Evolutionary conservation across 2,113 vertebrate genomes (phyloP), one percentile per base, ranked within the genome.

Genomic region (Symphodus melops): DNA sequence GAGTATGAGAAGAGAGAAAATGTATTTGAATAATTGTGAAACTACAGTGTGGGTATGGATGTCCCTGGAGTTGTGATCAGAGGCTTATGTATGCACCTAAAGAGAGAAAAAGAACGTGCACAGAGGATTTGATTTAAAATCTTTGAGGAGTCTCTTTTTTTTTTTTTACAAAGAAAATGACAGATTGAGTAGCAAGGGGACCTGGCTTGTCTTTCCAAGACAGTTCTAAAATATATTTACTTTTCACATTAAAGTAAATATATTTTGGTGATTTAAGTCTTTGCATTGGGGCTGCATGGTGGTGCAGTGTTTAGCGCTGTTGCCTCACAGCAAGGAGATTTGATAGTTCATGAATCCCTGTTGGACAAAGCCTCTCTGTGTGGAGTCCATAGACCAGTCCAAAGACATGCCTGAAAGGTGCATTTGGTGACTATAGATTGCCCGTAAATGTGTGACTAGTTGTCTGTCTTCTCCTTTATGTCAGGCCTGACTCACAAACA

Each of bases 1-100:
- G 44, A 13, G 66, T 72, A 60, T 59, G 16, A 82, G 72, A 8
- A 44, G 39, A 70, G 11, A 61, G 55, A 63, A 23, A 19, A 14
- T 69, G 3, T 62, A 8, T 60, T 68, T 74, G 46, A 75, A 60
- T 82, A 36, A 52, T 66, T 56, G 59, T 56, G 54, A 67, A 76
- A 55, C 19, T 72, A 10, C 19, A 51, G 48, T 20, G 19, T 56
- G 59, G 14, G 39, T 39, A 17, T 63, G 14, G 6, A 16, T 41
- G 52, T 75, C 68, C 37, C 56, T 2, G 7, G 14, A 62, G 44
- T 66, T 69, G 48, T 57, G 28, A 71, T 52, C 14, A 54, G 33
- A 16, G 39, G 39, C 14, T 2, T 71, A 25, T 79, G 7, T 48
- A 48, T 48, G 16, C 17, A 17, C 14, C 3, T 5, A 7, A 74